Base-by-base conservation (phyloP, 2,888 invertebrate genomes). In the Brenthis ino region DNA sequence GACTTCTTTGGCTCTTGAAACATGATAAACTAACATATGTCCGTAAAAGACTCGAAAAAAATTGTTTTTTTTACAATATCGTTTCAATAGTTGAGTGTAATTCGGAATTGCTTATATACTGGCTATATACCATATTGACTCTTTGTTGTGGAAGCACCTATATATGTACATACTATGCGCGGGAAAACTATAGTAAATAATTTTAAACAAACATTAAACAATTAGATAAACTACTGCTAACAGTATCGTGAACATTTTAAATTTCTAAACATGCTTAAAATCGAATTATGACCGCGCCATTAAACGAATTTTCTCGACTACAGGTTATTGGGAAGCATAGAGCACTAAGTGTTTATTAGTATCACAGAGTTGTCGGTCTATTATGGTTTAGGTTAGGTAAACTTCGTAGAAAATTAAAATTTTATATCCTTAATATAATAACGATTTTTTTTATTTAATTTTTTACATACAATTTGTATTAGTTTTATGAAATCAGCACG, bases 271-370 rank as follows among this genome's bases (percentile, higher is more conserved):
- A 6, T 8, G 60, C 50, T 50, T 50, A 28, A 57, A 60, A 60
- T 60, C 60, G 16, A 60, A 60, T 60, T 50, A 60, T 33, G 48
- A 60, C 50, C 60, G 12, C 60, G 50, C 60, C 60, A 50, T 60
- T 60, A 60, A 48, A 60, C 33, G 50, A 50, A 60, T 60, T 60
- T 60, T 12, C 60, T 50, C 28, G 12, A 28, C 60, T 28, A 60
- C 28, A 28, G 60, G 24, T 6, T 50, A 28, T 50, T 12, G 60
- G 50, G n/a, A 60, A 6, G 37, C 28, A 55, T 24, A 47, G 14
- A 48, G 48, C 50, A 50, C 50, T 60, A 60, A 60, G 60, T 50
- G 50, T 60, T 60, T 60, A 60, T 60, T 60, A 50, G 50, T 28
- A 50, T 50, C 28, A 60, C 47, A 48, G 28, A 24, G 14, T 48